These are phyloP conservation scores for Haliaeetus leucogaster DNA, from an alignment of 2,113 vertebrate species.

Conservation along the genomic window DNA sequence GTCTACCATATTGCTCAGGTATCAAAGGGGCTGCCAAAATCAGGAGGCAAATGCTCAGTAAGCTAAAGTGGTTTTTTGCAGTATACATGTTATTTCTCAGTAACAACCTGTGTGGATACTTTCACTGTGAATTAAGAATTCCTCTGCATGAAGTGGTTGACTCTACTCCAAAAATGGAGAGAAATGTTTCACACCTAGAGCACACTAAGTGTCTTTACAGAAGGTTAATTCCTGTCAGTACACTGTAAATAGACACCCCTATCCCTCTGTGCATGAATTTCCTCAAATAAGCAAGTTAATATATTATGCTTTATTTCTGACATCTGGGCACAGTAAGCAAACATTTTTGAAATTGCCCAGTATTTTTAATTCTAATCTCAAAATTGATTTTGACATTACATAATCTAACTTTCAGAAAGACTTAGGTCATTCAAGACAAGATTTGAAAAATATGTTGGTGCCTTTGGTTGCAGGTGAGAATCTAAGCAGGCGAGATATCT, in stretches of 20 bases:
- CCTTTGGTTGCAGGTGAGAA: background rate
- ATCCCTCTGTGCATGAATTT: background rate
- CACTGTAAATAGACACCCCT: background rate
- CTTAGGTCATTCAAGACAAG: background rate
- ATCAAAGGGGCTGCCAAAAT: background rate
- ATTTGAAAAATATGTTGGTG: background rate
- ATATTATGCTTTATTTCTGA: background rate
- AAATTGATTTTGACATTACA: background rate
- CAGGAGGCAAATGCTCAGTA: background rate
- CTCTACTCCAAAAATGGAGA: background rate
- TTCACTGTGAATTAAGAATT: background rate
- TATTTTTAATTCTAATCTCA: background rate
- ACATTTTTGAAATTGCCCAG: background rate
- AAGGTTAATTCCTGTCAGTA: background rate
- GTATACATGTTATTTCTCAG: background rate
- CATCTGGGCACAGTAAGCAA: background rate
- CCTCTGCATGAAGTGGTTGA: background rate
- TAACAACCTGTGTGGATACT: background rate
- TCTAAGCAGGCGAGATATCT: background rate
- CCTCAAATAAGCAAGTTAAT: background rate
- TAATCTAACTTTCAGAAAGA: background rate
- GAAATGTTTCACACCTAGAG: background rate
- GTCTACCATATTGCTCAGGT: background rate
- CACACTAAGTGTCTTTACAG: background rate
- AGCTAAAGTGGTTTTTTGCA: background rate